These are phyloP conservation scores for Diloba caeruleocephala DNA, from an alignment of 2,888 invertebrate genomes.

Conservation along the genomic window DNA sequence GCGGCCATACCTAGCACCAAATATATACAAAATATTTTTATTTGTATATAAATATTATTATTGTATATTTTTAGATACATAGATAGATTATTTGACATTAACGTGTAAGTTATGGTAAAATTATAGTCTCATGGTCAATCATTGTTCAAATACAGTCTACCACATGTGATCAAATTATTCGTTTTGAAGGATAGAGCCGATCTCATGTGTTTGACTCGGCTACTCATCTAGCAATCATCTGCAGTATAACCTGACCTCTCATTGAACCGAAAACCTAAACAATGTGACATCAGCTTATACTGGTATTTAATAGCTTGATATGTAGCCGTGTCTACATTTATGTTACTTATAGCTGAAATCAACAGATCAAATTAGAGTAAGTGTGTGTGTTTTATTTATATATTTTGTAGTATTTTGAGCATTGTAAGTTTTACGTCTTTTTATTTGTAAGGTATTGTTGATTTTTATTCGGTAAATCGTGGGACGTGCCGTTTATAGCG, in stretches of 20 bases:
- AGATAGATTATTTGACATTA: slow-evolving; percentile 36
- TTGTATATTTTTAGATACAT: slow-evolving; percentile 33
- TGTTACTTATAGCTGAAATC: slow-evolving; percentile 32
- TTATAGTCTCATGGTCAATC: not conserved
- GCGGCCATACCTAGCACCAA: slow-evolving; percentile 52
- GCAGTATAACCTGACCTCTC: too few species aligned
- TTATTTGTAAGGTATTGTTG: slow-evolving; percentile 44
- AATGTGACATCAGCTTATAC: too few species aligned
- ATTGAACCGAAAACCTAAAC: too few species aligned
- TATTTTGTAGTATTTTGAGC: slow-evolving; percentile 47
- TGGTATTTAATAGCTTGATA: too few species aligned
- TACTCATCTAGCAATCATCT: too few species aligned
- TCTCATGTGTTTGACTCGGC: slow-evolving; percentile 4
- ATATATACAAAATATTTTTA: slow-evolving; percentile 45
- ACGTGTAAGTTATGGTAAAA: slow-evolving; percentile 21
- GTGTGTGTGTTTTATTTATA: slow-evolving; percentile 52
- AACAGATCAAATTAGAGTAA: slow-evolving; percentile 45
- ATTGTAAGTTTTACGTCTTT: slow-evolving; percentile 20
- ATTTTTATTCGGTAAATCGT: slow-evolving; percentile 30
- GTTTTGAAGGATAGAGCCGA: not conserved
- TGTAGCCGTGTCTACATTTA: too few species aligned
- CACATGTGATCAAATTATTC: not conserved
- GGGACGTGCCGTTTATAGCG: slow-evolving; percentile 10
- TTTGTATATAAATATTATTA: slow-evolving; percentile 37
- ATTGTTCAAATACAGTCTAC: slow-evolving; percentile 22